Conservation (phyloP, 2,888 invertebrate genomes). For the Platycheirus rosarum region DNA sequence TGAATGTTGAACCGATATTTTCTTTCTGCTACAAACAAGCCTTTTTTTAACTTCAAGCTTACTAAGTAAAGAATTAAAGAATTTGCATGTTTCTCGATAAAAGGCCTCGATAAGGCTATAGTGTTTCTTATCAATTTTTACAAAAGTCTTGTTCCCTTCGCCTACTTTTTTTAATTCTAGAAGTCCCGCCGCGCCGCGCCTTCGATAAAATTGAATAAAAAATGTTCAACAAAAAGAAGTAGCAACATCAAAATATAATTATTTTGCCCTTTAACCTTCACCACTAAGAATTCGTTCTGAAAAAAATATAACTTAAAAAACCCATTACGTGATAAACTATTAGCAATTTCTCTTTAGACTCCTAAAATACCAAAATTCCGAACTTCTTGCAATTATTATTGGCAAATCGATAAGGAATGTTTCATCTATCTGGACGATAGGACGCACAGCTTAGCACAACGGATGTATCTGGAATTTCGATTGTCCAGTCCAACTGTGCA, state of each 20-base stretch:
- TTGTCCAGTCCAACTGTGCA: slow-evolving; percentile 32
- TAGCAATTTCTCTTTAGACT: slow-evolving; percentile 10
- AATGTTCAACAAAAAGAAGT: neutral
- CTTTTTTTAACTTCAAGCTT: too few species aligned
- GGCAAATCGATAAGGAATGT: slow-evolving; percentile 65
- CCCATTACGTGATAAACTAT: slow-evolving; percentile 31
- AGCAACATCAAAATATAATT: slow-evolving; percentile 10
- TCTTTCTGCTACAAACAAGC: too few species aligned
- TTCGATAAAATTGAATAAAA: too few species aligned
- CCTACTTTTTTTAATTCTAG: too few species aligned
- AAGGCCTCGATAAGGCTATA: too few species aligned
- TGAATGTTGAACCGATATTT: too few species aligned
- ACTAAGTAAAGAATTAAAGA: too few species aligned
- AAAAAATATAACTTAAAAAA: slow-evolving; percentile 4
- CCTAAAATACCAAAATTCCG: slow-evolving; percentile 34
- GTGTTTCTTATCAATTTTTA: too few species aligned
- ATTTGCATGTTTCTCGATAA: too few species aligned
- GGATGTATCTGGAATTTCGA: slow-evolving; percentile 63
- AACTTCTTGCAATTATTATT: slow-evolving; percentile 61
- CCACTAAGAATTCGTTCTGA: neutral
- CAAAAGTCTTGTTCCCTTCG: too few species aligned
- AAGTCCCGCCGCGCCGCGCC: too few species aligned
- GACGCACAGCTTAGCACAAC: slow-evolving; percentile 17
- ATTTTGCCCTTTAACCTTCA: slow-evolving; percentile 39
- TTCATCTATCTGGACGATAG: slow-evolving; percentile 64